Conservation (phyloP, 2,888 invertebrate genomes). For the Agrenia bidenticulata region DNA sequence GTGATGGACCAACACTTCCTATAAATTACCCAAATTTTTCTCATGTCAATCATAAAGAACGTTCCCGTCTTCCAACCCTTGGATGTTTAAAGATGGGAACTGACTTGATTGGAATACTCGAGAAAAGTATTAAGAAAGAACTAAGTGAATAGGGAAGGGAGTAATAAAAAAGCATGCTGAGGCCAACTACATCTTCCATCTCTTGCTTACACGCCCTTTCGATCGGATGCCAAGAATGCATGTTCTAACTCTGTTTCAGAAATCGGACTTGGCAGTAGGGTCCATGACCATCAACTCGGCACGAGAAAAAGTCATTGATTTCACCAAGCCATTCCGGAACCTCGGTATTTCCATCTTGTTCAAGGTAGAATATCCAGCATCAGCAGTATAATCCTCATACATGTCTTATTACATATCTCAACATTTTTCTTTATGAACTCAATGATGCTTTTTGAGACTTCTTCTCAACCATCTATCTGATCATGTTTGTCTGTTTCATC, state of each 20-base stretch:
- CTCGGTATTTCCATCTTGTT: slow-evolving; percentile 94
- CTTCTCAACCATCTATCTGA: slow-evolving; percentile 2
- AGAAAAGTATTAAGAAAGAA: too few species aligned
- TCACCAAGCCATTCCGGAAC: slow-evolving; percentile 98
- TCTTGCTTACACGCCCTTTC: slow-evolving; percentile 8
- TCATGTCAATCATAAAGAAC: too few species aligned
- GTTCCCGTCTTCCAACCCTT: too few species aligned
- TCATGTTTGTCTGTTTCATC: slow-evolving; percentile 3
- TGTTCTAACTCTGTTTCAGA: slow-evolving; percentile 62
- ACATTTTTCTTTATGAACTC: not conserved
- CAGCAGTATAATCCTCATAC: slow-evolving; percentile 3
- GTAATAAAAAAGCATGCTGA: too few species aligned
- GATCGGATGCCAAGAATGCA: slow-evolving; percentile 23
- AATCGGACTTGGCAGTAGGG: slow-evolving; percentile 92
- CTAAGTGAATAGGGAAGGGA: too few species aligned
- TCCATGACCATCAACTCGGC: slow-evolving; percentile 98
- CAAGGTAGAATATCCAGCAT: slow-evolving; percentile 42
- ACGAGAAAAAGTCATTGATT: slow-evolving; percentile 80
- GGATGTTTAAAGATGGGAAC: too few species aligned
- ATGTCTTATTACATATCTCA: not conserved
- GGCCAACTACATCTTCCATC: too few species aligned
- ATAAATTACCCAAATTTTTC: too few species aligned
- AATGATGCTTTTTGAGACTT: not conserved
- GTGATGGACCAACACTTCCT: too few species aligned
- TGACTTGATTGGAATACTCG: too few species aligned